Evolutionary conservation across 2,888 invertebrate genomes (phyloP).

Genomic region (Cryptosula pallasiana): DNA sequence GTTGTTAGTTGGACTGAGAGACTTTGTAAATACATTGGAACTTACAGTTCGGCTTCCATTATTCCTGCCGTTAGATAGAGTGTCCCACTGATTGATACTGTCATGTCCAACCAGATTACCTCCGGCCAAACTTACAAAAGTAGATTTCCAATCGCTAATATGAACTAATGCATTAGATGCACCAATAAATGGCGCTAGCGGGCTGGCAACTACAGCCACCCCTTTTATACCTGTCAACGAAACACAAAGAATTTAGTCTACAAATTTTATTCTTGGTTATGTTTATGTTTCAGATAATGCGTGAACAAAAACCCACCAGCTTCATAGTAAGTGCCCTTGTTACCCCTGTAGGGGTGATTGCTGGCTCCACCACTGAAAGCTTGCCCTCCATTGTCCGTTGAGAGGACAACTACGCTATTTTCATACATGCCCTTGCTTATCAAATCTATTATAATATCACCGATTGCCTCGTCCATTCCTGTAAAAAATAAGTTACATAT

Average conservation of each 20-base stretch:
- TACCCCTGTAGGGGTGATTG: not conserved
- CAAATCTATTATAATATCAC: not conserved
- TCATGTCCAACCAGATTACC: not conserved
- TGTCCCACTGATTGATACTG: conserved; percentile 15
- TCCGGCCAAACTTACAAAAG: conserved; percentile 3
- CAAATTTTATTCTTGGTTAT: no score
- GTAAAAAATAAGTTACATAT: not conserved
- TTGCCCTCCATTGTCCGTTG: conserved; percentile 24
- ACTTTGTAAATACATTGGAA: no score
- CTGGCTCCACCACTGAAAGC: not conserved
- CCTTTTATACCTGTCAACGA: conserved; percentile 15
- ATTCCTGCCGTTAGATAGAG: not conserved
- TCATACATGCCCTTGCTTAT: not conserved
- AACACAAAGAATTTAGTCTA: no score
- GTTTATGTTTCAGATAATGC: no score
- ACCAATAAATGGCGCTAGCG: not conserved
- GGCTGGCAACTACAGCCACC: not conserved
- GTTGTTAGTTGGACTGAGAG: no score
- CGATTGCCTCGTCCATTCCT: conserved; percentile 25
- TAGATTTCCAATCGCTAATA: not conserved
- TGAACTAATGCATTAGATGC: conserved; percentile 1
- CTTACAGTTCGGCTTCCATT: not conserved
- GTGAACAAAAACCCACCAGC: conserved; percentile 6
- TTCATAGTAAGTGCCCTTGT: conserved; percentile 20
- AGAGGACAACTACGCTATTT: conserved; percentile 24